Base-by-base conservation (phyloP, 1,140 invertebrate genomes). In the Eciton burchellii region DNA sequence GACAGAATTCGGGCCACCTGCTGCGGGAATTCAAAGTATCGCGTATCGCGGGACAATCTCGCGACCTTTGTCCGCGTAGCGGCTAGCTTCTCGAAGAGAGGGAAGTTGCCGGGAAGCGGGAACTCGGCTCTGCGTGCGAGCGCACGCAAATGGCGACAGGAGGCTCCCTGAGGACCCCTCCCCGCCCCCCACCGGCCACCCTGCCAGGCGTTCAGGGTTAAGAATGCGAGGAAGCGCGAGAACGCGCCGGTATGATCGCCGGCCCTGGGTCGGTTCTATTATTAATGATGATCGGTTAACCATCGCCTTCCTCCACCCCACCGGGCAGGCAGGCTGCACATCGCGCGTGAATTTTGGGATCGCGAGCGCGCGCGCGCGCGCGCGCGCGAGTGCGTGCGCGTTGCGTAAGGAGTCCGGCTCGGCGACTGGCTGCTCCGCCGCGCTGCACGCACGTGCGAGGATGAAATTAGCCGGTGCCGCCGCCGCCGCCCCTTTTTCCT, bases 401-500 rank as follows among this genome's bases (percentile, higher is more conserved):
- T 92, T 91, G 90, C 90, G 89, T 91, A 91, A 90, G 91, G 88
- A 86, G 29, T 26, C 29, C 1, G 87, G 85, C 88, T 86, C 85
- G 74, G 82, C 35, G 26, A 43, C 21, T 47, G 52, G 60, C 35
- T 35, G 2, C n/a, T n/a, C n/a, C n/a, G n/a, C n/a, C n/a, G n/a
- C 85, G 73, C 81, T 83, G 85, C 88, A 89, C 87, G 88, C 90
- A 91, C 91, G 91, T 92, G 90, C 91, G 88, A 88, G 52, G 89
- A 91, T 89, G 86, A 90, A 91, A 91, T 92, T 92, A 91, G 91
- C 91, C 89, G 83, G 89, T 54, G 84, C 84, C 87, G 82, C 83
- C 73, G 71, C 81, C 62, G 73, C 70, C 72, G 70, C 56, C 68
- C 82, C 41, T 21, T 65, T 82, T 82, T 57, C 29, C 71, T 29